Evolutionary conservation across 2,888 invertebrate species (phyloP), one percentile per base, ranked within the genome.

Genomic region (Pimpla rufipes): DNA sequence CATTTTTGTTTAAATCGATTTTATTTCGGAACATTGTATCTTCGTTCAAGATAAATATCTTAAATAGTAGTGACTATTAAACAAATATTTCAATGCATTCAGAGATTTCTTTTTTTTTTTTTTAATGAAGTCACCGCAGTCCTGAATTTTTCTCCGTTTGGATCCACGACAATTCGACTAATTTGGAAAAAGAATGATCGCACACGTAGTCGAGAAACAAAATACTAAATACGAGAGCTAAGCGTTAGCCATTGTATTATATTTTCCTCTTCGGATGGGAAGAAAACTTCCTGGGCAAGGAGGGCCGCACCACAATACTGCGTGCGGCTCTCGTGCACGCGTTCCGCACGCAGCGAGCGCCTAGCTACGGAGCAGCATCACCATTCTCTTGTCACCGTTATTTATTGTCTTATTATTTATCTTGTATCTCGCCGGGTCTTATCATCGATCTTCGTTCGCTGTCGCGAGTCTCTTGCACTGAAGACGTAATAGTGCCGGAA

Each of bases 341-440:
- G 23, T 55, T 11, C 21, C 40, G 35, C 29, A n/a, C n/a, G 45
- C 7, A 45, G 10, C 23, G n/a, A 59, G 40, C 35, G 52, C 35
- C 18, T 59, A 23, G 64, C 50, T 21, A 47, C 45, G 57, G 68
- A 68, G 68, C 73, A 77, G 75, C 74, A 80, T 76, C 73, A 76
- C 81, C 73, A 86, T 87, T 87, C 87, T 86, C 85, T 85, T 85
- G 86, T 87, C 86, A 75, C 85, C 81, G 84, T 87, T 86, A 87
- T 86, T 86, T 86, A 86, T 85, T 86, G 85, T 85, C 87, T 87
- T 86, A 87, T 87, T 86, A 86, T 87, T 86, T 86, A 87, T 87
- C 85, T 85, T 84, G 85, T 80, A 86, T 86, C 85, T 79, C 52
- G 73, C 57, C 35, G 70, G 71, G 52, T 52, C 75, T 85, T 84